A percentile compares a stretch with the other conserved stretches of the same genome.
Conservation (phyloP, 2,113 vertebrate species). For the Phalacrocorax aristotelis region DNA sequence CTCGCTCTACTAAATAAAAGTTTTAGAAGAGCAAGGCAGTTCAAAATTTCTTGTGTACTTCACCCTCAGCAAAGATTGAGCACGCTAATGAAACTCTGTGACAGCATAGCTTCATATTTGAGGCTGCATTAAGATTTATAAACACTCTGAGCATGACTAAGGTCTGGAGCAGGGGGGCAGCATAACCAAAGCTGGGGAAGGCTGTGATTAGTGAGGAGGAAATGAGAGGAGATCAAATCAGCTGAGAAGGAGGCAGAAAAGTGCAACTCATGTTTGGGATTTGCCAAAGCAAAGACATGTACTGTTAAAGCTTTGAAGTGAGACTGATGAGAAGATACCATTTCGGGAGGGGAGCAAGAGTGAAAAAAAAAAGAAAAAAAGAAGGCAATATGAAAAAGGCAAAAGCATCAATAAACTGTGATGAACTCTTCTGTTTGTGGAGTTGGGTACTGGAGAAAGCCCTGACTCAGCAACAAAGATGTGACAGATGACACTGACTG, state of each 20-base stretch:
- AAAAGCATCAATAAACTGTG: neutral
- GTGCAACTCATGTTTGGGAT: neutral
- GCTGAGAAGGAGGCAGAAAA: slow-evolving; percentile 1
- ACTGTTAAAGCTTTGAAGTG: neutral
- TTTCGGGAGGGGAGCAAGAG: neutral
- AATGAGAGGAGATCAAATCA: slow-evolving; percentile 26
- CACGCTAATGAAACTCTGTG: neutral
- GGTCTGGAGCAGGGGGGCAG: slow-evolving; percentile 64
- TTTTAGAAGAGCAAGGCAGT: neutral
- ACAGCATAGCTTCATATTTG: neutral
- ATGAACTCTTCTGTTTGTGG: neutral
- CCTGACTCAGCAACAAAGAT: neutral
- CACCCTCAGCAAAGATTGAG: neutral
- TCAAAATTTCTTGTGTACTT: neutral
- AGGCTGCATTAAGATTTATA: neutral
- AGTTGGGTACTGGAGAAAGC: neutral
- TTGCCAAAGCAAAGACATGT: neutral
- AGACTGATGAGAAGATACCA: neutral
- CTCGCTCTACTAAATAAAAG: neutral
- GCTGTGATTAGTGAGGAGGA: neutral
- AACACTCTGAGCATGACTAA: slow-evolving; percentile 46
- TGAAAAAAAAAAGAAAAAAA: neutral
- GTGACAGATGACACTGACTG: neutral
- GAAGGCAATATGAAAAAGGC: neutral
- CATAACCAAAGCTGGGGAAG: slow-evolving; percentile 63